Evolutionary conservation across 2,113 vertebrate genomes (phyloP).

Genomic region (Barnardius zonarius): DNA sequence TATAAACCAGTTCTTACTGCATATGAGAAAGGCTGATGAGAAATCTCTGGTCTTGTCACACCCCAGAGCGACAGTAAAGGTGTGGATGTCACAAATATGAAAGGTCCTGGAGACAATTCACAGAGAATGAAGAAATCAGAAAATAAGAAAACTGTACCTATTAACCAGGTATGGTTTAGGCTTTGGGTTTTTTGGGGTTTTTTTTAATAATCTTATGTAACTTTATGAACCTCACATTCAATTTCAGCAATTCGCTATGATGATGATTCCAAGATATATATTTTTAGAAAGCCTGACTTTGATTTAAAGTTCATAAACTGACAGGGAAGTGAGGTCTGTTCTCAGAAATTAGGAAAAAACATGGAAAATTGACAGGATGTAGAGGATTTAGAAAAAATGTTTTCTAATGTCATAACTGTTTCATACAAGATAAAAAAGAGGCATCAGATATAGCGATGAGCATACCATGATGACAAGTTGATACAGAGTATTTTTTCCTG

Average conservation of each 20-base stretch:
- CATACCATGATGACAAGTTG: not conserved
- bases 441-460: not conserved
- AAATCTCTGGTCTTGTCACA: not conserved
- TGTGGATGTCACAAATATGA: not conserved
- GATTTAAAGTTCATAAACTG: not conserved
- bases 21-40: not conserved
- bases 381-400: not conserved
- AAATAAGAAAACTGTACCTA: not conserved
- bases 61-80: not conserved
- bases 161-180: constrained; percentile 12
- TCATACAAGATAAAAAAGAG: not conserved
- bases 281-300: not conserved
- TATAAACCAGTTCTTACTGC: not conserved
- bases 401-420: not conserved
- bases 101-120: not conserved
- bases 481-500: not conserved
- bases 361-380: not conserved
- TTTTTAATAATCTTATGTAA: not conserved
- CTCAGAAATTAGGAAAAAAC: not conserved
- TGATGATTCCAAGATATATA: not conserved
- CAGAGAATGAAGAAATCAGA: not conserved
- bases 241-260: not conserved
- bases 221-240: not conserved
- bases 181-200: not conserved
- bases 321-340: not conserved